Base-by-base conservation (phyloP, 2,797 vertebrate genomes). In the Streptopelia turtur region DNA sequence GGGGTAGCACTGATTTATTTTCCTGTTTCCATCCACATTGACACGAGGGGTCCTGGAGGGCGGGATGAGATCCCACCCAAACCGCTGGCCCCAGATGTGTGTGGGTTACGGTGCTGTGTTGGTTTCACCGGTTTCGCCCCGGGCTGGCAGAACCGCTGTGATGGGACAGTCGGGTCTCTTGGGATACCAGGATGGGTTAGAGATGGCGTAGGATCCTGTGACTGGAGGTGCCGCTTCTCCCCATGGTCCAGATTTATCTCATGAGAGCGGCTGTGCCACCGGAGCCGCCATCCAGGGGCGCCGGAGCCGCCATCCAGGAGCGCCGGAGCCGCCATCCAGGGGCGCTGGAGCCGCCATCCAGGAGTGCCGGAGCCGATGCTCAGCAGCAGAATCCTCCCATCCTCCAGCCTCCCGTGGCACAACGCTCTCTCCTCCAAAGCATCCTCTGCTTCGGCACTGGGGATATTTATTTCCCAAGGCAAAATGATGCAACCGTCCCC, bases 401-500 rank as follows among this genome's bases (percentile, higher is more conserved):
- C 72, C 52, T 59, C 49, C 16, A 45, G 24, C 57, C 65, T 53
- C 41, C 66, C 55, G 65, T 35, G 81, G 65, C 78, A 15, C 60
- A 45, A 84, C 70, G 35, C 1, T 17, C 41, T 89, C 82, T 91
- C 75, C 52, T 82, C 63, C 60, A 12, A 63, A 91, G 84, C 81
- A 6, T 81, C 13, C 69, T 55, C 84, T 72, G 87, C 41, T 89
- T 93, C 49, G 1, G 68, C 91, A 59, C 60, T 0, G 22, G 52
- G 61, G 59, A 93, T 94, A 89, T 94, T 95, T 95, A 65, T 96
- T 96, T 90, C 95, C 93, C 61, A 31, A 94, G 83, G 93, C 93
- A 78, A 95, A 96, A 78, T 95, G 96, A 96, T 95, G 94, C 94
- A 95, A 95, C 41, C 31, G 1, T 71, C 85, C 94, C 93, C 91